Evolutionary conservation across 2,888 invertebrate species (phyloP).

Genomic region (Drosophila buzzatii): DNA sequence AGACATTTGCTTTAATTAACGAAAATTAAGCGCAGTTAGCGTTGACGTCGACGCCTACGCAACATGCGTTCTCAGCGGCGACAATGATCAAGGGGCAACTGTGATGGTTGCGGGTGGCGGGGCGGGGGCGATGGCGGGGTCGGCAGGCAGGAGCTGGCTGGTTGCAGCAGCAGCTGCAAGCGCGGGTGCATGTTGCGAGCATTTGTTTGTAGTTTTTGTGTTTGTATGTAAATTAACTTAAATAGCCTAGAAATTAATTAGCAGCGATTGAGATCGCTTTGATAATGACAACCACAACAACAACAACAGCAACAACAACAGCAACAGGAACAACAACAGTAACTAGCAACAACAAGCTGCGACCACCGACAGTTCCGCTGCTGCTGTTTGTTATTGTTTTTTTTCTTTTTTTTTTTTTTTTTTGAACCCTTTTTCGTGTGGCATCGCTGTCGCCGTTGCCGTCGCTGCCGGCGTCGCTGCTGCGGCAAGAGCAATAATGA

Average conservation of each 20-base stretch:
- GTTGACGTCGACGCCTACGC: slow-evolving; percentile 56
- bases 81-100: neutral
- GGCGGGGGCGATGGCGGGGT: neutral
- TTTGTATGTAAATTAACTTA: slow-evolving; percentile 78
- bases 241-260: slow-evolving; percentile 81
- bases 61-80: slow-evolving; percentile 27
- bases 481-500: slow-evolving; percentile 81
- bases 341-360: slow-evolving; percentile 2
- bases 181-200: slow-evolving; percentile 68
- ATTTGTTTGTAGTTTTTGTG: slow-evolving; percentile 40
- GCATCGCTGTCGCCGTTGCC: slow-evolving; percentile 33
- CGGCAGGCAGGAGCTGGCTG: neutral
- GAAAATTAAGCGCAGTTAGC: slow-evolving; percentile 65
- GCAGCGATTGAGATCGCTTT: slow-evolving; percentile 78
- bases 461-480: slow-evolving; percentile 52
- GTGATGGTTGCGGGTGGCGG: too few relatives aligned
- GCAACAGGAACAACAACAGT: slow-evolving; percentile 4
- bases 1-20: slow-evolving; percentile 77
- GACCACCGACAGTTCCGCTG: slow-evolving; percentile 64
- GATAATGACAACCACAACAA: slow-evolving; percentile 61
- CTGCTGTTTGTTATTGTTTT: neutral
- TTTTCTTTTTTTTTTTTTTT: neutral
- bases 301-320: slow-evolving; percentile 12
- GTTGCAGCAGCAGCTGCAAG: slow-evolving; percentile 19
- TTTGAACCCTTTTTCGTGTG: slow-evolving; percentile 50